Base-by-base conservation (phyloP, 1,140 invertebrate genomes). In the Paramacrobiotus metropolitanus region DNA sequence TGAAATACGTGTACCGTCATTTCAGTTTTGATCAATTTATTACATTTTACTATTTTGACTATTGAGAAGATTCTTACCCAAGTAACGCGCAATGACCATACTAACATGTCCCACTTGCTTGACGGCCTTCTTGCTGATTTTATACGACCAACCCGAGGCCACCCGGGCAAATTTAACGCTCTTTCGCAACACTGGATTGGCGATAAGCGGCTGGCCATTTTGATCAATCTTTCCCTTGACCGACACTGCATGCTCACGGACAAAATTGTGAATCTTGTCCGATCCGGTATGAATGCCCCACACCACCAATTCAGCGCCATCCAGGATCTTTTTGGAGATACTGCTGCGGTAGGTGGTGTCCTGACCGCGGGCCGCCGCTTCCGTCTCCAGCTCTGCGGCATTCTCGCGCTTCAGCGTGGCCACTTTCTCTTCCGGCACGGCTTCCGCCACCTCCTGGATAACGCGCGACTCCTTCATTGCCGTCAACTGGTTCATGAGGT, bases 261-360 rank as follows among this genome's bases (percentile, higher is more conserved):
- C 72, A 4, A 79, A 70, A 29, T 78, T 72, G 18, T 80, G 76
- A 1, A 79, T 77, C 66, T 81, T 80, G 66, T 80, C 75, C 2
- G 82, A 81, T 15, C 81, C 81, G 65, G 76, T 79, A 2, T 79
- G 73, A 21, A 84, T 66, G 61, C 81, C 81, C 65, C 77, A 75
- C 0, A 81, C 79, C 48, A 84, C 70, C 66, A 75, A 78, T 65
- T 79, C 78, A 29, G 82, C 81, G 64, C 81, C 81, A 78, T 64
- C 44, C 68, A 66, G 34, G 9, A 40, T 9, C 34, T 40, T 40
- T n/a, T 40, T 40, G 34, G 34, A 40, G 34, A 9, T 9, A n/a
- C 9, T 9, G n/a, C n/a, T 9, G 9, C n/a, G 34, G 34, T 40
- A 40, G 9, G n/a, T 40, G 34, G 9, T n/a, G 9, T 40, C 9